phyloP scores from a whole-genome alignment of 2,888 invertebrate species.

The Drosophila monieri region DNA sequence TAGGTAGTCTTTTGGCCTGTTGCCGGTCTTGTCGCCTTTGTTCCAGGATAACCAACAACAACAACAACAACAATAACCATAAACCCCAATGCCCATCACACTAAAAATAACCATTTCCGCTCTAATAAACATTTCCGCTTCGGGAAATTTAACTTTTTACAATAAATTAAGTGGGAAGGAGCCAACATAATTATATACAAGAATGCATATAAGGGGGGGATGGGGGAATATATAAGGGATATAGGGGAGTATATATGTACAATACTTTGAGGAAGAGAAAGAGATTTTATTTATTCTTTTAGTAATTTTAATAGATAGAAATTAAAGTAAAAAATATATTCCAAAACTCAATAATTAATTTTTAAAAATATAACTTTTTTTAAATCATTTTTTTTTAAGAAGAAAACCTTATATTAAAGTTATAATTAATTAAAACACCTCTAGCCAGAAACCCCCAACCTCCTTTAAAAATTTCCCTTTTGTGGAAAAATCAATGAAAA shows the following conservation, averaged over 20 bases:
- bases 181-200: slow-evolving; percentile 62
- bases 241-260: too few species aligned
- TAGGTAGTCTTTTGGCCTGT: slow-evolving; percentile 29
- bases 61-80: background rate
- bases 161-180: slow-evolving; percentile 80
- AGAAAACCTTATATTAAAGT: too few species aligned
- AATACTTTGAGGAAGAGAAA: too few species aligned
- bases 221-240: background rate
- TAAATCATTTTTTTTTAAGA: too few species aligned
- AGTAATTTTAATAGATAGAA: too few species aligned
- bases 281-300: too few species aligned
- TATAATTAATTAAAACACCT: slow-evolving; percentile 12
- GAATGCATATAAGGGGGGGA: slow-evolving; percentile 5
- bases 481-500: slow-evolving; percentile 27
- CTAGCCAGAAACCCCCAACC: background rate
- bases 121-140: slow-evolving; percentile 81
- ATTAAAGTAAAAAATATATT: too few species aligned
- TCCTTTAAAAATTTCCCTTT: background rate
- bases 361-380: too few species aligned
- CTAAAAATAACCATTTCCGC: slow-evolving; percentile 80
- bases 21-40: slow-evolving; percentile 37
- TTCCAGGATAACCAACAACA: slow-evolving; percentile 20
- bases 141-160: slow-evolving; percentile 79
- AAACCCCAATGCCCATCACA: slow-evolving; percentile 49
- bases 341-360: too few species aligned